Evolutionary conservation across 2,888 invertebrate genomes (phyloP).

Genomic region (Bimastos eiseni): DNA sequence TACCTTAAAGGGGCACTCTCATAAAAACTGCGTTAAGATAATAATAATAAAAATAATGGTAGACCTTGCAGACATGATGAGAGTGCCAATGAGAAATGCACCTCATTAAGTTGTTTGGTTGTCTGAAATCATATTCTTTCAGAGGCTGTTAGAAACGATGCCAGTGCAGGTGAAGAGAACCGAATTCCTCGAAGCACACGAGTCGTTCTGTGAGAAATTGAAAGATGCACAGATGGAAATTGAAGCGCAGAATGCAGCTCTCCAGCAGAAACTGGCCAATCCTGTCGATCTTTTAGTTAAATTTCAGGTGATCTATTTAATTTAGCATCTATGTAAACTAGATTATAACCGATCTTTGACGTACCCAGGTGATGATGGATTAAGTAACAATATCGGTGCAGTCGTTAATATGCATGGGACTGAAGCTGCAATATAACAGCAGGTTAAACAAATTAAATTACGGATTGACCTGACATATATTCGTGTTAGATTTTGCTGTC

Average conservation of each 20-base stretch:
- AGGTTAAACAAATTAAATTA: too few species aligned
- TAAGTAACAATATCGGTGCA: too few species aligned
- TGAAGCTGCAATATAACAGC: too few species aligned
- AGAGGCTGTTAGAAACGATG: slow-evolving; percentile 17
- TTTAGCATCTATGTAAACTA: neutral
- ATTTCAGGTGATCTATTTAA: neutral
- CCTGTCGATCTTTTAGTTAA: neutral
- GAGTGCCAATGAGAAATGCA: too few species aligned
- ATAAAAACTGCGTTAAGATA: too few species aligned
- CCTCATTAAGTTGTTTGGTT: neutral
- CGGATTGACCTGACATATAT: too few species aligned
- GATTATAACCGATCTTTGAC: neutral
- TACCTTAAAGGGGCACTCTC: too few species aligned
- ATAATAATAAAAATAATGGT: too few species aligned
- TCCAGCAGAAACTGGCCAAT: neutral
- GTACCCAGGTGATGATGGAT: too few species aligned
- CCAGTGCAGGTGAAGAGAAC: neutral
- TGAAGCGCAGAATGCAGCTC: neutral
- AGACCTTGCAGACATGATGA: too few species aligned
- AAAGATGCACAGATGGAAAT: neutral
- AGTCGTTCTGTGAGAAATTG: neutral
- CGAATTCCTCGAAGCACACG: neutral
- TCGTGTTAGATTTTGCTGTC: too few species aligned
- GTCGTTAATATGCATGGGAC: too few species aligned
- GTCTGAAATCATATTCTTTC: neutral